These are phyloP conservation scores for Haemorhous mexicanus DNA, from an alignment of 2,113 vertebrate genomes.

Conservation along the genomic window DNA sequence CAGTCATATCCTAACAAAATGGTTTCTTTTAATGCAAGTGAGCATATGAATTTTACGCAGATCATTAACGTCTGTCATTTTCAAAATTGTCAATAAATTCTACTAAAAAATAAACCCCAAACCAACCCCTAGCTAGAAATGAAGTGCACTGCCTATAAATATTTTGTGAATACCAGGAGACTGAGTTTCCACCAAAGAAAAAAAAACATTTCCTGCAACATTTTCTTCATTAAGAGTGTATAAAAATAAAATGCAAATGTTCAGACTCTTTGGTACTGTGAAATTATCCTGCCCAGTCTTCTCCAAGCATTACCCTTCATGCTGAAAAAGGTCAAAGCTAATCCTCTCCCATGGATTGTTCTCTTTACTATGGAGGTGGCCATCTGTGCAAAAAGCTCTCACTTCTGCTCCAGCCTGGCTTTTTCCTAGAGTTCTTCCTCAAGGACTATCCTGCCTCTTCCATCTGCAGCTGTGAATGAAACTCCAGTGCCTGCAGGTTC, in stretches of 20 bases:
- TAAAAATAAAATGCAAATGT: background rate
- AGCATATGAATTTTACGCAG: background rate
- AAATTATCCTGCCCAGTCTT: background rate
- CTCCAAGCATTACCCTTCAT: background rate
- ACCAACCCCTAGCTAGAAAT: background rate
- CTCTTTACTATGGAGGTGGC: constrained; percentile 59
- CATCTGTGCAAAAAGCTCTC: constrained; percentile 56
- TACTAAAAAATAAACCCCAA: background rate
- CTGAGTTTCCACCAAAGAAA: background rate
- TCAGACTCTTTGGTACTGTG: background rate
- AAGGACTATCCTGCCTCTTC: constrained; percentile 41
- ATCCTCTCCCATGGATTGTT: constrained; percentile 58
- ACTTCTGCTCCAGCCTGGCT: constrained; percentile 34
- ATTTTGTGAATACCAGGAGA: background rate
- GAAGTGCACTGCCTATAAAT: background rate
- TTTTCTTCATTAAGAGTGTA: background rate
- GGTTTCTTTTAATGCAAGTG: background rate
- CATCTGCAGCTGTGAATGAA: constrained; percentile 26
- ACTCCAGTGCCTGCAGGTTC: constrained; percentile 19
- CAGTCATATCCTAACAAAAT: background rate
- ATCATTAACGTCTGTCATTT: background rate
- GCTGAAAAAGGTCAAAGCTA: constrained; percentile 58
- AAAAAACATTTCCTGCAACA: background rate
- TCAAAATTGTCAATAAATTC: background rate
- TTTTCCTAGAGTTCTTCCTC: constrained; percentile 43